Evolutionary conservation across 2,113 vertebrate species (phyloP).

Genomic region (Misgurnus mizolepis): DNA sequence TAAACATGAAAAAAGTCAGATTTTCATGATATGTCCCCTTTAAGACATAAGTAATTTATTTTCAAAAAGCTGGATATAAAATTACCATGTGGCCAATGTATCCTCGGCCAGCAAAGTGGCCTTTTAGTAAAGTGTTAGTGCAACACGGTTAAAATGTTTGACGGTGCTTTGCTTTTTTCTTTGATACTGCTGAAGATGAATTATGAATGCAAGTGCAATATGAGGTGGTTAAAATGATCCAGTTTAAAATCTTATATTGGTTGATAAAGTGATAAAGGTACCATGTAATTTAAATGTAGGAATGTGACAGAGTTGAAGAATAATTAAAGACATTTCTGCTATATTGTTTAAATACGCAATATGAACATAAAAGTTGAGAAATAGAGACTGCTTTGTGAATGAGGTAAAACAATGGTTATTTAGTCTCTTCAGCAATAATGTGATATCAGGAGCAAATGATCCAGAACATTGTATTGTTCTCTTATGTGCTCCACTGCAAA

Average conservation of each 20-base stretch:
- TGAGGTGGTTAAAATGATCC: not conserved
- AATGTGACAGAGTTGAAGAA: not conserved
- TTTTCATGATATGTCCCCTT: too few relatives aligned
- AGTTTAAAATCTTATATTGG: not conserved
- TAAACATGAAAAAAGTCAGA: too few relatives aligned
- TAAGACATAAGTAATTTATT: conserved; percentile 11
- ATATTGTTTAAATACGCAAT: conserved; percentile 1
- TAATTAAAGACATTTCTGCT: not conserved
- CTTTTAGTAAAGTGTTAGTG: not conserved
- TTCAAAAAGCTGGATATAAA: not conserved
- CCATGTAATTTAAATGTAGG: conserved; percentile 1
- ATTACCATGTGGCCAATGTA: not conserved
- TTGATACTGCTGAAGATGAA: not conserved
- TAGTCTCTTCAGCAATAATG: conserved; percentile 50
- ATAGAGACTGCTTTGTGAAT: conserved; percentile 17
- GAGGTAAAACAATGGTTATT: conserved; percentile 28
- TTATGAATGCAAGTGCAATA: not conserved
- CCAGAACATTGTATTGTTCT: conserved; percentile 16
- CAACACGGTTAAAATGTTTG: not conserved
- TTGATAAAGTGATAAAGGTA: not conserved
- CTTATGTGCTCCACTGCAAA: conserved; percentile 40
- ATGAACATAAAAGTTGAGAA: conserved; percentile 41
- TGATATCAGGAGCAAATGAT: conserved; percentile 11
- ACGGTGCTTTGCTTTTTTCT: not conserved
- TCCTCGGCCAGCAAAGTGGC: not conserved